Conservation (phyloP, 1,140 invertebrate species). For the Ceratitis capitata region DNA sequence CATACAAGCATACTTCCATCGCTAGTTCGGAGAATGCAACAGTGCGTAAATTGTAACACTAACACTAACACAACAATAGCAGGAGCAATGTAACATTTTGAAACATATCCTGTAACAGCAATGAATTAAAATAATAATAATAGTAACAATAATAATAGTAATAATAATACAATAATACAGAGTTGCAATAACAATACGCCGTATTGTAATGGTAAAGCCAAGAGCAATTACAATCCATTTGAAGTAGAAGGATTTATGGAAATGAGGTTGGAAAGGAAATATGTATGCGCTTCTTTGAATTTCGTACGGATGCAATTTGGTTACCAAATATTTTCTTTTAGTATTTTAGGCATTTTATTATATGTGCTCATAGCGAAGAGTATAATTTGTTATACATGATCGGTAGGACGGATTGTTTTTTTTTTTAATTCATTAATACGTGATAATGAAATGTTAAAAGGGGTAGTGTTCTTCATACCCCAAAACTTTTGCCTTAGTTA, state of each 20-base stretch:
- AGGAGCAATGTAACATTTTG: neutral
- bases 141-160: neutral
- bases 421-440: too few species aligned
- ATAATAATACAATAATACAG: neutral
- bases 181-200: neutral
- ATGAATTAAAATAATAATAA: slow-evolving; percentile 12
- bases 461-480: too few species aligned
- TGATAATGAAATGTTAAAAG: too few species aligned
- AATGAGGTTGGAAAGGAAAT: neutral
- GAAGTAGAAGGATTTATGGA: neutral
- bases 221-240: neutral
- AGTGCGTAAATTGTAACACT: slow-evolving; percentile 21
- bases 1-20: neutral
- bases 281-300: neutral
- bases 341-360: too few species aligned
- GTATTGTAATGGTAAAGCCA: neutral
- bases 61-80: neutral
- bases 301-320: neutral
- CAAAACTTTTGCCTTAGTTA: too few species aligned
- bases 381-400: too few species aligned
- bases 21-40: neutral
- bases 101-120: neutral
- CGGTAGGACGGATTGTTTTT: too few species aligned
- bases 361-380: too few species aligned
- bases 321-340: neutral